Base-by-base conservation (phyloP, 2,797 vertebrate genomes). In the Hoplostethus atlanticus region DNA sequence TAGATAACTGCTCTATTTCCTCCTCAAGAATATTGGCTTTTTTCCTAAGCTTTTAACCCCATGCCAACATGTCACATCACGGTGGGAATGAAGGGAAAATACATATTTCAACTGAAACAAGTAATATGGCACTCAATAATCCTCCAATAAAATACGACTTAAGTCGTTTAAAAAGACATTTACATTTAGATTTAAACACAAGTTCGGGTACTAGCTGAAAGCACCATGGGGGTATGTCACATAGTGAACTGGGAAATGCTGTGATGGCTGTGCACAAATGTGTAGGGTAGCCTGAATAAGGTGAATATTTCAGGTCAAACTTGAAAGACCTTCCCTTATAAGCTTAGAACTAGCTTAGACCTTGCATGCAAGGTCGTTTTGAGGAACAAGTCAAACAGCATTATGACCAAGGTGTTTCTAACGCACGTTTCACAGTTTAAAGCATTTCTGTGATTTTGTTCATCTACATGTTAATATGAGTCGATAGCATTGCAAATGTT, bases 1-100 rank as follows among this genome's bases (percentile, higher is more conserved):
- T 60, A 64, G 55, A 25, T 46, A 55, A 71, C 9, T n/a, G 28
- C 64, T 77, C 11, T 36, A 28, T 54, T 62, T 67, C 16, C 68
- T 61, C 64, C 17, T 21, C 9, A 59, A 54, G 25, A 77, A 57
- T 25, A 56, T 0, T 15, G 6, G 15, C 47, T 40, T 64, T 73
- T 73, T 71, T 25, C 28, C 28, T 48, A 40, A 67, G 46, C 34
- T 16, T 58, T 16, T 50, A 46, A 44, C 42, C 42, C 58, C 53
- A n/a, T 44, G 59, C 25, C 15, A 17, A n/a, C n/a, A 48, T 48
- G 15, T 13, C 11, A 48, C 12, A 13, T 15, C 13, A 16, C 13
- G 13, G 44, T 16, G 13, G 3, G 16, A 13, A 13, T 47, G 28
- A 28, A 28, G 28, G 40, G 12, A 11, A 42, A 42, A 42, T 12